phyloP scores from a whole-genome alignment of 2,888 invertebrate genomes.

The Limnephilus lunatus region DNA sequence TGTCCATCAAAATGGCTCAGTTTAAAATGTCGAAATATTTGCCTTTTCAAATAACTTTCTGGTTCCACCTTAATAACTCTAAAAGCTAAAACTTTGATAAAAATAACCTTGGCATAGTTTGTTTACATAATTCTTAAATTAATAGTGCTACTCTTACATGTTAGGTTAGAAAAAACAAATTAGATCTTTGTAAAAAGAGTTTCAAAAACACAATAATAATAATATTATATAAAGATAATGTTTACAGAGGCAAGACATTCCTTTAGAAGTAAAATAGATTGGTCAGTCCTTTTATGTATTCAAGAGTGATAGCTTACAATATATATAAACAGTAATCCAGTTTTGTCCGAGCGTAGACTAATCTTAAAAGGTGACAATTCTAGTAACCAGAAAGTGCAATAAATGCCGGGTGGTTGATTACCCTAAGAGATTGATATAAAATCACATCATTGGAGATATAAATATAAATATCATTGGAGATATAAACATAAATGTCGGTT shows the following conservation, averaged over 20 bases:
- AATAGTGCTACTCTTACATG: conserved; percentile 4
- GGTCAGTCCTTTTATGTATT: conserved; percentile 39
- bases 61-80: background rate
- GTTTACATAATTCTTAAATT: background rate
- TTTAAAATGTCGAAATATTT: background rate
- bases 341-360: conserved; percentile 22
- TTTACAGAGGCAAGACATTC: conserved; percentile 18
- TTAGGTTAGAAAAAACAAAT: conserved; percentile 12
- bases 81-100: conserved; percentile 3
- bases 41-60: background rate
- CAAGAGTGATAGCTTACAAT: conserved; percentile 34
- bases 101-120: conserved; percentile 7
- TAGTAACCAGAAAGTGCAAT: background rate
- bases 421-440: too few species aligned
- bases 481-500: too few species aligned
- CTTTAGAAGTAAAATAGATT: conserved; percentile 23
- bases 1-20: background rate
- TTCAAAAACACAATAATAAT: conserved; percentile 6
- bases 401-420: background rate
- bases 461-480: too few species aligned
- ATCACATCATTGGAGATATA: too few species aligned
- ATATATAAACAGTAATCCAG: background rate
- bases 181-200: conserved; percentile 13
- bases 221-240: background rate
- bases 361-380: background rate